Conservation (phyloP, 1,140 invertebrate species). For the Ridgeia piscesae region DNA sequence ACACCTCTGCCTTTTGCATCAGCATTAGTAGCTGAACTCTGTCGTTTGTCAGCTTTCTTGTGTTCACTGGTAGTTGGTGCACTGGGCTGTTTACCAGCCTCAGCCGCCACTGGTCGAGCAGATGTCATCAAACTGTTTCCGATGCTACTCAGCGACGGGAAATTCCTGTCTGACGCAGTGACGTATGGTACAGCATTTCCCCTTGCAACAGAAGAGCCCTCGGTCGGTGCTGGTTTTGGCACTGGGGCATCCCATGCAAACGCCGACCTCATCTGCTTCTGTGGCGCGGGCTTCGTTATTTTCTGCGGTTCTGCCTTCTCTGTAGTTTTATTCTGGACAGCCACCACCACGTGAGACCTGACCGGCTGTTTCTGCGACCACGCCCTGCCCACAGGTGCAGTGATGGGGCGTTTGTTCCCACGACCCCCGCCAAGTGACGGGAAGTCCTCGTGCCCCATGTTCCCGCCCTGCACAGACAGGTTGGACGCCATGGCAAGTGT, state of each 20-base stretch:
- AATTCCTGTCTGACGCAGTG: neutral
- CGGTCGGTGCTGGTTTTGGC: neutral
- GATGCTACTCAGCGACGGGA: conserved; percentile 15
- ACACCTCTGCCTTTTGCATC: neutral
- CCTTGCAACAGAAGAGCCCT: neutral
- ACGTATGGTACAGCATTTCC: neutral
- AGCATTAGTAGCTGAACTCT: neutral
- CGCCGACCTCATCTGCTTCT: neutral
- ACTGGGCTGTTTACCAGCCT: neutral
- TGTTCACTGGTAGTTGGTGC: neutral
- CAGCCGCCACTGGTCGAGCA: neutral
- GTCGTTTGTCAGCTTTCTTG: neutral
- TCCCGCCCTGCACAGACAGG: conserved; percentile 40
- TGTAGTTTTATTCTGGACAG: neutral
- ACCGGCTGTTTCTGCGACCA: neutral
- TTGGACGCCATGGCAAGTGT: conserved; percentile 36
- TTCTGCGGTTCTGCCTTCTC: neutral
- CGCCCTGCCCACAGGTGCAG: neutral
- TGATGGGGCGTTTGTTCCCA: neutral
- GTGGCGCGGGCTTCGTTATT: neutral
- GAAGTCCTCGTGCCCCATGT: conserved; percentile 46
- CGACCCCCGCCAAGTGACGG: conserved; percentile 59
- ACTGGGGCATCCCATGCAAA: neutral
- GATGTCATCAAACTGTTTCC: neutral
- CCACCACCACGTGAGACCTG: neutral